Conservation (phyloP, 2,113 vertebrate species). For the Oceanites oceanicus region DNA sequence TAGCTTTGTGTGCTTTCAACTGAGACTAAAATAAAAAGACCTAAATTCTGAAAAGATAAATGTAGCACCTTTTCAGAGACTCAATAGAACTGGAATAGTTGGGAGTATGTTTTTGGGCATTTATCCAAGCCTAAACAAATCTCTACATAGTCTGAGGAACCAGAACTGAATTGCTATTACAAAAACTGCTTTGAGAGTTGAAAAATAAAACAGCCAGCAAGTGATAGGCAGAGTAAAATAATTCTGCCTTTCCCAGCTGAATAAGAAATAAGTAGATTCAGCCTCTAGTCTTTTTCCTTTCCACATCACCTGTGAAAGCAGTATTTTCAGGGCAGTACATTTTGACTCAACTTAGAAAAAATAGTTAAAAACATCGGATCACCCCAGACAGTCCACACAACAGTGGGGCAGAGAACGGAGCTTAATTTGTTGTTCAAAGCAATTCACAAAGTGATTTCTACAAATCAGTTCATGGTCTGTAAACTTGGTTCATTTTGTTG, state of each 20-base stretch:
- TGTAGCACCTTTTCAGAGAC: not conserved
- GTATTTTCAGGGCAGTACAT: not conserved
- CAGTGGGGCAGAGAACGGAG: not conserved
- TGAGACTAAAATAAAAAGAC: conserved; percentile 38
- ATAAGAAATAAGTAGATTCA: conserved; percentile 19
- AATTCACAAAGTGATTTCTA: not conserved
- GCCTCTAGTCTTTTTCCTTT: not conserved
- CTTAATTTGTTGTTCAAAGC: not conserved
- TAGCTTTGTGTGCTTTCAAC: conserved; percentile 21
- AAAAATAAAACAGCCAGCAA: not conserved
- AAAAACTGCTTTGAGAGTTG: not conserved
- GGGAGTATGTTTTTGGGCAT: not conserved
- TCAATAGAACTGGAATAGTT: not conserved
- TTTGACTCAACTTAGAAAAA: not conserved
- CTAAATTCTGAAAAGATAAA: conserved; percentile 8
- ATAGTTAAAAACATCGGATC: not conserved
- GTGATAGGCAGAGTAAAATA: not conserved
- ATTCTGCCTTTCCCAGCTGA: conserved; percentile 18
- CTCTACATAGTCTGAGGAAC: conserved; percentile 14
- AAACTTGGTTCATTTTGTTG: not conserved
- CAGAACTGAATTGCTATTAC: conserved; percentile 40
- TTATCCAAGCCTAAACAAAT: conserved; percentile 49
- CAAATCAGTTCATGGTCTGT: not conserved
- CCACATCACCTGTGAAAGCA: not conserved
- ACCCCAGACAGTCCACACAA: not conserved